Evolutionary conservation across 2,113 vertebrate species (phyloP).

Genomic region (Athene noctua): DNA sequence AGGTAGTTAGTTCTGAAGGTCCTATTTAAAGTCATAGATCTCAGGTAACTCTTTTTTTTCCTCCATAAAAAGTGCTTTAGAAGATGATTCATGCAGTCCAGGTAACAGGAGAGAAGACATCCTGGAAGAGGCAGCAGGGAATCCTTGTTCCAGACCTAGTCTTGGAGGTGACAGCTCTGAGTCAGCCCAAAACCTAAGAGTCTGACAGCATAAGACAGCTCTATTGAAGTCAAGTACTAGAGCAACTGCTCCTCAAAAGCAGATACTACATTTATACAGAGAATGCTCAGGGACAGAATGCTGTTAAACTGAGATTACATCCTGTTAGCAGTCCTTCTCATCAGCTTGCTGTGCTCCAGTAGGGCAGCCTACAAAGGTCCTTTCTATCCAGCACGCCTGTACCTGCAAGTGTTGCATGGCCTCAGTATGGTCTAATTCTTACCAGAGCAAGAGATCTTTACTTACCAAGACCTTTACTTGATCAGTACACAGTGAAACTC

Average conservation of each 20-base stretch:
- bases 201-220: background rate
- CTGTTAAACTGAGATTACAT: background rate
- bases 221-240: background rate
- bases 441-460: background rate
- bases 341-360: background rate
- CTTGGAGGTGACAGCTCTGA: background rate
- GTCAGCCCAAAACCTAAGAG: background rate
- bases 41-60: background rate
- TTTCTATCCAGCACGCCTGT: rapidly evolving
- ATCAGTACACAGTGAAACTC: background rate
- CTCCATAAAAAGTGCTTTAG: background rate
- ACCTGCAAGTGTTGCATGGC: background rate
- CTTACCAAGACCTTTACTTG: background rate
- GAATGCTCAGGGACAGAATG: background rate
- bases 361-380: background rate
- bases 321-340: background rate
- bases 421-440: background rate
- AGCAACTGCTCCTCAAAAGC: background rate
- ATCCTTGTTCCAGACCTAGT: background rate
- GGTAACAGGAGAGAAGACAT: background rate
- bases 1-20: background rate
- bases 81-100: background rate
- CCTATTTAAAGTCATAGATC: background rate
- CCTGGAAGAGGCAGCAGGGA: background rate
- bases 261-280: background rate